Base-by-base conservation (phyloP, 1,140 invertebrate species). In the Drosophila virilis region DNA sequence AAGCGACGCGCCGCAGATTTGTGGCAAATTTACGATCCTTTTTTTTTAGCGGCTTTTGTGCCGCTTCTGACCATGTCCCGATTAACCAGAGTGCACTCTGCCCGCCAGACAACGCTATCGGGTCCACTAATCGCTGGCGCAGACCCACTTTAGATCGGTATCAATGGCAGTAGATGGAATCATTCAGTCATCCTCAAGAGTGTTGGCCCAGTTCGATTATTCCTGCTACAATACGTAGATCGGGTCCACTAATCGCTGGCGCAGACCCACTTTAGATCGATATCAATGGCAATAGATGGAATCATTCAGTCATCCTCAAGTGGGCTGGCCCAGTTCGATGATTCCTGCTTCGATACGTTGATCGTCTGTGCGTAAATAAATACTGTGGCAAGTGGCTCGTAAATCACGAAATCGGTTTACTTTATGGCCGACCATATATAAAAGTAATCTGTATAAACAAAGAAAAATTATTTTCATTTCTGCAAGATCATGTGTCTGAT, bases 1-100 rank as follows among this genome's bases (percentile, higher is more conserved):
- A 62, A 70, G 62, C 40, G 50, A 45, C 54, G 17, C 22, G 35
- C 12, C 13, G 51, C 51, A 22, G 17, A 46, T 46, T 46, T 10
- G 51, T 33, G 9, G 32, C 55, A 60, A 61, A 85, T 85, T 85
- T 85, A 85, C 46, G 62, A 64, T 78, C 78, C 74, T 12, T 28
- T 6, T 28, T 6, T 6, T 48, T 48, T 81, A 12, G 15, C 37
- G 22, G 7, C 2, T 45, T 45, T 13, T 10, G 42, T 17, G 22
- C 1, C 10, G 2, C 42, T 43, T 5, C 10, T 22, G 57, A 54
- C 69, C 66, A 45, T 80, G 72, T 45, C 52, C 62, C 58, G 54
- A 58, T 59, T 73, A 59, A 8, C 10, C 32, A 12, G n/a, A 59
- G 42, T 59, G 32, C 28, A 59, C 32, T 51, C 32, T 13, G 13